Evolutionary conservation across 2,888 invertebrate species (phyloP), one percentile per base, ranked within the genome.

Genomic region (Ypsolopha sequella): DNA sequence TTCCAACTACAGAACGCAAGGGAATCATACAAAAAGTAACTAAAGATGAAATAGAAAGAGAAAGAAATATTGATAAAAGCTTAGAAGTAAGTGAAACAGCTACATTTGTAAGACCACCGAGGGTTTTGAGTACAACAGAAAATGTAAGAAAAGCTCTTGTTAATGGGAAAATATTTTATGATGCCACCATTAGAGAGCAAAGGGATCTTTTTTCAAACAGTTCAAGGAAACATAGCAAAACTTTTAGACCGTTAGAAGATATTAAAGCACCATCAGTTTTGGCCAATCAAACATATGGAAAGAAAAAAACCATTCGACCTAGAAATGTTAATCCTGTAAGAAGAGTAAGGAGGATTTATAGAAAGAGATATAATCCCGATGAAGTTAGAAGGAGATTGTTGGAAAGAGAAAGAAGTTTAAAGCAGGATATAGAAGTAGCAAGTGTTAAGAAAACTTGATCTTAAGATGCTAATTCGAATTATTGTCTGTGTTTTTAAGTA

Each of bases 301-400:
- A 67, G 50, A 71, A 73, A 52, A 86, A 82, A 61, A 67, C 72
- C 3, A 60, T 81, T 1, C 71, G 66, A 54, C 61, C 77, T 1
- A 75, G 84, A 56, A 82, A 81, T 56, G 62, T 62, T 2, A 73
- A 84, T 54, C 85, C 86, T 0, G 72, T 87, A 0, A 73, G 81
- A 61, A 74, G 84, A 61, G 85, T 82, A 0, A 70, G 81, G 58
- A 72, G 87, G 39, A 80, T 87, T 6, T 87, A 78, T 52, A 80
- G 68, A 56, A 82, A 82, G 59, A 80, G 76, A 57, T 87, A 87
- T 56, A 85, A 87, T 48, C 87, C 87, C n/a, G 84, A 77, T 1
- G 87, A 86, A 71, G 87, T 87, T 6, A 81, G 87, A 66, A 76
- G 76, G 63, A 68, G 87, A 60, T 70, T 87, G 64, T 62, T 87